phyloP scores from a whole-genome alignment of 2,888 invertebrate genomes.

The Athalia cordata region DNA sequence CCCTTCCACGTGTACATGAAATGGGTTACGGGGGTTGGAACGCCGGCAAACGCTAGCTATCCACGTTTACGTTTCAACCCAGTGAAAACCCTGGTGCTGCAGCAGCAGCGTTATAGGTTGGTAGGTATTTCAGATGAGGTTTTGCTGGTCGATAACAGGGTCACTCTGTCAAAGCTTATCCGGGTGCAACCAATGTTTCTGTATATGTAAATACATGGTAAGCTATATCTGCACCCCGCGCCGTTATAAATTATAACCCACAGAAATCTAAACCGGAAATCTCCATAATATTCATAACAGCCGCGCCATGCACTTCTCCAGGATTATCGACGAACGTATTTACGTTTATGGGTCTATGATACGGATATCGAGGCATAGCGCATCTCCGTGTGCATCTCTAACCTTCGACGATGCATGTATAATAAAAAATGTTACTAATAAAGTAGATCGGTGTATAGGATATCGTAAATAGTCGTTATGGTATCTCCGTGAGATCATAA shows the following conservation, averaged over 20 bases:
- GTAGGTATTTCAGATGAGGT: slow-evolving; percentile 1
- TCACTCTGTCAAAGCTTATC: slow-evolving; percentile 41
- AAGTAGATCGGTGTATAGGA: too few species aligned
- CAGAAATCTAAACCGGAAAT: not conserved
- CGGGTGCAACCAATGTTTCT: slow-evolving; percentile 31
- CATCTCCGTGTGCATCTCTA: too few species aligned
- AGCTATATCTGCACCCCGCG: not conserved
- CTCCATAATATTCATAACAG: slow-evolving; percentile 20
- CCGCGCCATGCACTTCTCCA: too few species aligned
- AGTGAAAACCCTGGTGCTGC: not conserved
- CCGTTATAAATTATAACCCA: slow-evolving; percentile 5
- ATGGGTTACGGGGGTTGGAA: not conserved
- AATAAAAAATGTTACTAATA: too few species aligned
- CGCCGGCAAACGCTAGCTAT: not conserved
- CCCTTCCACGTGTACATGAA: not conserved
- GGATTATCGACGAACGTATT: not conserved
- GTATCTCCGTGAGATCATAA: too few species aligned
- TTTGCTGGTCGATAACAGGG: slow-evolving; percentile 34
- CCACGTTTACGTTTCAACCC: not conserved
- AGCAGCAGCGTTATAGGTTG: too few species aligned
- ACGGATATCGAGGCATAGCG: not conserved
- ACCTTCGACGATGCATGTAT: too few species aligned
- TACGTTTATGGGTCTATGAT: not conserved
- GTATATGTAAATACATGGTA: not conserved
- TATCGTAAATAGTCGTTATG: too few species aligned